Conservation (phyloP, 2,113 vertebrate species). For the Canis aureus region DNA sequence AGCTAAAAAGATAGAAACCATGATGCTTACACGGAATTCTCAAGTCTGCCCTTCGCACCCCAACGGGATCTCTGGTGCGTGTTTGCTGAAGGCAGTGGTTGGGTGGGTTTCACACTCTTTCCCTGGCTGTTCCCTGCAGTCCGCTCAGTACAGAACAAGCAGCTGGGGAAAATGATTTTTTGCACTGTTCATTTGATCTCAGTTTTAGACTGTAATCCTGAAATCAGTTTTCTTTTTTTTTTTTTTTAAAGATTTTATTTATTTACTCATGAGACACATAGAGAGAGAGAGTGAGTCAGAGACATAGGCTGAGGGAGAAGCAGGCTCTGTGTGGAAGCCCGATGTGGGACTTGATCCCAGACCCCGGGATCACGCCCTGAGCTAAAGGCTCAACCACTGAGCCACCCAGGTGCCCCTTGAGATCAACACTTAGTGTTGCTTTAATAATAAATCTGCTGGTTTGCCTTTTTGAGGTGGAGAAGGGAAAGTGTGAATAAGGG, state of each 20-base stretch:
- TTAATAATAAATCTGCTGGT: not conserved
- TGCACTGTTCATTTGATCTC: not conserved
- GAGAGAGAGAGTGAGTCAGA: no score
- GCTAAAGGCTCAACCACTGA: no score
- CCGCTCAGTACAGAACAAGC: not conserved
- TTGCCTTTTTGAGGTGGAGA: not conserved
- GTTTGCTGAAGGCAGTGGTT: not conserved
- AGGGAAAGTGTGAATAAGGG: not conserved
- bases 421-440: not conserved
- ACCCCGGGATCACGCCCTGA: no score
- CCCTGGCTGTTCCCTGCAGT: not conserved
- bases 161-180: not conserved
- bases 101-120: not conserved
- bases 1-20: conserved; percentile 33
- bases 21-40: not conserved
- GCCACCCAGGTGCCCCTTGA: no score
- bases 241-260: no score
- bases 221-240: not conserved
- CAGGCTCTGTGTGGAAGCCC: no score
- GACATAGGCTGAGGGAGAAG: no score
- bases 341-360: no score
- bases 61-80: not conserved
- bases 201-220: not conserved
- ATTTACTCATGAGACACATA: no score
- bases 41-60: not conserved